Evolutionary conservation across 2,797 vertebrate species (phyloP).

Genomic region (Tolypeutes matacus): DNA sequence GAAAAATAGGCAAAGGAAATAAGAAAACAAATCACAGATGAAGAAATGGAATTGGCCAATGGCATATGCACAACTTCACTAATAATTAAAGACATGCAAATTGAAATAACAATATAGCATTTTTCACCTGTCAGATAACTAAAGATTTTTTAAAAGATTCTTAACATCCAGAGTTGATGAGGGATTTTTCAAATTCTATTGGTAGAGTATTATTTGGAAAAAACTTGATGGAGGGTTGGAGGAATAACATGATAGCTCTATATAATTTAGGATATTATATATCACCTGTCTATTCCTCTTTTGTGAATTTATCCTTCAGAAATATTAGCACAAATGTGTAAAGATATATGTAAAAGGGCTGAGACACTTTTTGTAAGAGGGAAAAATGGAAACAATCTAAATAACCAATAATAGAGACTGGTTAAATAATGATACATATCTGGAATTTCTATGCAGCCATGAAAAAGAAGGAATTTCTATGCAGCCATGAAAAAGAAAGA

Average conservation of each 20-base stretch:
- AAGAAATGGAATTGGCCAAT: not conserved
- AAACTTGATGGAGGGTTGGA: not conserved
- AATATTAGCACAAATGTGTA: not conserved
- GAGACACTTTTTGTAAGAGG: not conserved
- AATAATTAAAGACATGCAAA: not conserved
- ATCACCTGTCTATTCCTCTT: not conserved
- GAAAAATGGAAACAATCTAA: not conserved
- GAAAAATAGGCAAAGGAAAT: not conserved
- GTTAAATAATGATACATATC: not conserved
- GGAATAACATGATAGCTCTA: not conserved
- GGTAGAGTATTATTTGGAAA: not conserved
- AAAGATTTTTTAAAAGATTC: conserved; percentile 32
- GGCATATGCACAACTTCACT: not conserved
- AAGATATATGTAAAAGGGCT: not conserved
- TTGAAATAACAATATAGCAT: conserved; percentile 1
- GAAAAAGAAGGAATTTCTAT: conserved; percentile 17
- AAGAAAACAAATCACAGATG: not conserved
- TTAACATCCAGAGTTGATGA: not conserved
- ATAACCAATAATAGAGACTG: not conserved
- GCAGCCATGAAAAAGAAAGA: conserved; percentile 19
- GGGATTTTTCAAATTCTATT: conserved; percentile 13
- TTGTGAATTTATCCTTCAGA: conserved; percentile 16
- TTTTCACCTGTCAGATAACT: not conserved
- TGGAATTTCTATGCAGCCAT: not conserved
- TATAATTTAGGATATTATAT: not conserved